Conservation (phyloP, 2,113 vertebrate species). For the Calidris pugnax region DNA sequence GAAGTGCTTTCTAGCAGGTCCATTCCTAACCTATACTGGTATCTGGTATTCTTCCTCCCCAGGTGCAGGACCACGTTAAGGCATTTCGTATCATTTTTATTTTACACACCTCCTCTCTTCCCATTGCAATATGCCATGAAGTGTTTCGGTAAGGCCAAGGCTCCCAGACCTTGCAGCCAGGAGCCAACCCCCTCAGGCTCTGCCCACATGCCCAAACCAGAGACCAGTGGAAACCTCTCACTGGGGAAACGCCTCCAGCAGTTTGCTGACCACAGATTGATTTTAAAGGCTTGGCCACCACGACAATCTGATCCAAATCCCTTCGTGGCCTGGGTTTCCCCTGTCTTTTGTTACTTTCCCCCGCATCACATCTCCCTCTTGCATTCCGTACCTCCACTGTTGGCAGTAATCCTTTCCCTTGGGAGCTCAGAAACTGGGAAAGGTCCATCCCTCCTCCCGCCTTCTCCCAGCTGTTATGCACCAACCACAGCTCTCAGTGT, state of each 20-base stretch:
- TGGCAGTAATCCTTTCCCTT: not conserved
- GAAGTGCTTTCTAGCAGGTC: no score
- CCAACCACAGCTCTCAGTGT: accelerated
- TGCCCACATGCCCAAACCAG: not conserved
- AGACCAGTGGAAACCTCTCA: not conserved
- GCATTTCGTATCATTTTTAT: no score
- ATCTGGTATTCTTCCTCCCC: no score
- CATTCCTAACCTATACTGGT: no score
- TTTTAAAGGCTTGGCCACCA: not conserved
- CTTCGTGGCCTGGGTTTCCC: not conserved
- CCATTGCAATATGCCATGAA: not conserved
- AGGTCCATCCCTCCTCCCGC: not conserved
- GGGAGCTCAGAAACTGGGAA: not conserved
- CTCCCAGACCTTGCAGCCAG: no score
- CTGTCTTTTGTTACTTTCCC: not conserved
- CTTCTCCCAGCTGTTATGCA: not conserved
- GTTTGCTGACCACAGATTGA: not conserved
- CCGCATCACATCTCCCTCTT: not conserved
- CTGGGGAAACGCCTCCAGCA: not conserved
- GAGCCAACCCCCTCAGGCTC: not conserved
- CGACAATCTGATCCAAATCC: not conserved
- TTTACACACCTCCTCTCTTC: no score
- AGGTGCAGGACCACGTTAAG: no score
- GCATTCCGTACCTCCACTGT: not conserved
- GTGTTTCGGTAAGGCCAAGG: not conserved